Conservation (phyloP, 2,888 invertebrate species). For the Drosophila neutralis region DNA sequence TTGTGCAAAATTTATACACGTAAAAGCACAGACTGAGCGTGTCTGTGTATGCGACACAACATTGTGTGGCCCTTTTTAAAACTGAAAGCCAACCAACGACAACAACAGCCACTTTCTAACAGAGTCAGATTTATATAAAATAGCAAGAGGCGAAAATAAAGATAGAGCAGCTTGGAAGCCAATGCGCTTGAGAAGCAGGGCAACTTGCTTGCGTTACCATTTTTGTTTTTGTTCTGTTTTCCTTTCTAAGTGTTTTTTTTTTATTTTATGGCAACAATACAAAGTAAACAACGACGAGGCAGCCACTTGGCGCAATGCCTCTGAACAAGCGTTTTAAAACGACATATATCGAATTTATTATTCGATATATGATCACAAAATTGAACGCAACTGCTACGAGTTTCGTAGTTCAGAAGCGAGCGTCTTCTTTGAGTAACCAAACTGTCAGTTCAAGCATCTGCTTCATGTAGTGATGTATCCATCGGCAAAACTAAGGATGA, state of each 20-base stretch:
- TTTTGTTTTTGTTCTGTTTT: background rate
- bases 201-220: conserved; percentile 18
- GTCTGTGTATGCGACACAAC: conserved; percentile 24
- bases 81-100: conserved; percentile 24
- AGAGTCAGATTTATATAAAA: conserved; percentile 47
- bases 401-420: background rate
- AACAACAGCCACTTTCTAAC: conserved; percentile 45
- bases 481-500: too few species aligned
- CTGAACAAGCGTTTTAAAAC: background rate
- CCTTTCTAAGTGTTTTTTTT: background rate
- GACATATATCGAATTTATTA: conserved; percentile 4
- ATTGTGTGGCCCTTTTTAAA: conserved; percentile 39
- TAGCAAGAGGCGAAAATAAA: conserved; percentile 1
- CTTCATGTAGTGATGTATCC: background rate
- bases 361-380: background rate
- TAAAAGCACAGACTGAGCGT: conserved; percentile 18
- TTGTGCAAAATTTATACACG: conserved; percentile 71
- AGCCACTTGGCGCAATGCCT: background rate
- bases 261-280: conserved; percentile 26
- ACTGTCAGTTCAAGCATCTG: background rate
- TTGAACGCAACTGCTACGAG: background rate
- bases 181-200: conserved; percentile 12
- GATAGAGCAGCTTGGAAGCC: background rate
- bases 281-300: conserved; percentile 38
- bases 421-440: background rate